Evolutionary conservation across 2,888 invertebrate species (phyloP).

Genomic region (Lasius fuliginosus): DNA sequence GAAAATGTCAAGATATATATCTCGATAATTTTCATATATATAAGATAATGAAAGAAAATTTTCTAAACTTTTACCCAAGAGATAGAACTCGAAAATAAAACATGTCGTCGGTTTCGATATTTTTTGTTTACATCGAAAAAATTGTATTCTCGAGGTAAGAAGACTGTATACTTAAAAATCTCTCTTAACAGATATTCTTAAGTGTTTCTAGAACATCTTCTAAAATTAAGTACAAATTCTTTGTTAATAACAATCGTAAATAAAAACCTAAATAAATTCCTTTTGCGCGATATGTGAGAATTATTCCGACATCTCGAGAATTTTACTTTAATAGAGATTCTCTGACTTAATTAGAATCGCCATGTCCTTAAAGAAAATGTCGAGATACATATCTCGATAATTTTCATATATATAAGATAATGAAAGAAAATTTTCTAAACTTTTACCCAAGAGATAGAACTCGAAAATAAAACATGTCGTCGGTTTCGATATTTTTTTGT

Average conservation of each 20-base stretch:
- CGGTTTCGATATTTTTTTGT: not conserved
- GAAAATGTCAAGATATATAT: not conserved
- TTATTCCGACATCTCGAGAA: not conserved
- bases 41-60: not conserved
- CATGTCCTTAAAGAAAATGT: not conserved
- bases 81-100: not conserved
- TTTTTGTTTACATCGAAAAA: not conserved
- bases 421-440: not conserved
- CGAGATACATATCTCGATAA: not conserved
- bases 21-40: not conserved
- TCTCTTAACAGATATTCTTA: too few species aligned
- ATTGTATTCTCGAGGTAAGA: not conserved
- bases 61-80: not conserved
- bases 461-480: not conserved
- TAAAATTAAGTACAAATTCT: too few species aligned
- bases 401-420: not conserved
- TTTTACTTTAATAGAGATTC: not conserved
- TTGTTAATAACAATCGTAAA: too few species aligned
- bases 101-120: not conserved
- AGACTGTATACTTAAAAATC: too few species aligned
- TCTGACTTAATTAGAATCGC: not conserved
- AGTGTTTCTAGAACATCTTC: not conserved
- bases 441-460: not conserved
- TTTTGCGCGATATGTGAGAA: not conserved
- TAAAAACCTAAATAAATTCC: too few species aligned